These are phyloP conservation scores for Phaethornis superciliosus DNA, from an alignment of 2,113 vertebrate species.

Conservation along the genomic window DNA sequence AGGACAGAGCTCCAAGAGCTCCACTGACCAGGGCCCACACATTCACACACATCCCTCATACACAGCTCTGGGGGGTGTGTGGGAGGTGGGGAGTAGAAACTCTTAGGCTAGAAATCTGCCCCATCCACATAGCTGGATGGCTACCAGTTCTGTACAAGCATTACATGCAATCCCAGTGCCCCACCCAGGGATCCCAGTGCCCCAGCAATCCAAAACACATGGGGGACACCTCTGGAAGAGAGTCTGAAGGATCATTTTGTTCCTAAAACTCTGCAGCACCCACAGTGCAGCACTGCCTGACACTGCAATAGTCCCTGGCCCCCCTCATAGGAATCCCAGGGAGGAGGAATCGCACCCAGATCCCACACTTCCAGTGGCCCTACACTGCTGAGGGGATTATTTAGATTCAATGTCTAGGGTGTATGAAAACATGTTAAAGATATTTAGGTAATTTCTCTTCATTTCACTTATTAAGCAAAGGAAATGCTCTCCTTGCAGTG, in stretches of 20 bases:
- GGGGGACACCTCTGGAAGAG: background rate
- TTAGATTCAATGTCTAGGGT: background rate
- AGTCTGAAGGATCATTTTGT: background rate
- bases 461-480: slow-evolving; percentile 20
- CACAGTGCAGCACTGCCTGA: fast-evolving
- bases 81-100: background rate
- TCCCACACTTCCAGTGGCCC: background rate
- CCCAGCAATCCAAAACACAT: background rate
- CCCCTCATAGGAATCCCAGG: background rate
- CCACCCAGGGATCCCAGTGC: background rate
- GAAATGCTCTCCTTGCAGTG: background rate
- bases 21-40: background rate
- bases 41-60: background rate
- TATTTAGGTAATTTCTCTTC: background rate
- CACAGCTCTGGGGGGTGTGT: background rate
- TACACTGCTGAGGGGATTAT: background rate
- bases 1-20: background rate
- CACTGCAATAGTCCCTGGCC: fast-evolving
- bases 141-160: background rate
- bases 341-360: background rate
- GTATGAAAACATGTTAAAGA: background rate
- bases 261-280: background rate
- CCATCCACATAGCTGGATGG: background rate
- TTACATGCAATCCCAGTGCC: background rate
- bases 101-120: background rate